Percentiles rank a stretch among this genome's conserved stretches.
Evolutionary conservation across 2,113 vertebrate species (phyloP).

Genomic region (Sander vitreus): DNA sequence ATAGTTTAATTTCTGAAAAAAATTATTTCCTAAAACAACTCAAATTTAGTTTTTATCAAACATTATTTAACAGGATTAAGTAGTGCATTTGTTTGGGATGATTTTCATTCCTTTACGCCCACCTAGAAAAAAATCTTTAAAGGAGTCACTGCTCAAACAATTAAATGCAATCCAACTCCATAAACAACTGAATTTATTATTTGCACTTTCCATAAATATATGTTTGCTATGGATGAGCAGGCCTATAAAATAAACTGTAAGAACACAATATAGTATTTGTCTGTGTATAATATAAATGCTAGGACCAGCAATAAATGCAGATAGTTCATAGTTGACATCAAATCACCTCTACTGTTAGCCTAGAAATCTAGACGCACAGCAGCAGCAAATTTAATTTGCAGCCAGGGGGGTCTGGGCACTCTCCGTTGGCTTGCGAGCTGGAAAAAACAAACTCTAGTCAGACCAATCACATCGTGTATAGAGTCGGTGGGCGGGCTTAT

Average conservation of each 20-base stretch:
- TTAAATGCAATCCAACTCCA: neutral
- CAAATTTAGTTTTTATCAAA: neutral
- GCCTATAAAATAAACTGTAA: neutral
- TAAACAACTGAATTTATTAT: neutral
- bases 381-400: no score
- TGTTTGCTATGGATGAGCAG: neutral
- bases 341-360: constrained; percentile 1
- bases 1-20: neutral
- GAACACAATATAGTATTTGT: neutral
- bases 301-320: neutral
- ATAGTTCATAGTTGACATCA: neutral
- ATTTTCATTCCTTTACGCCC: neutral
- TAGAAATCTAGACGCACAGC: no score
- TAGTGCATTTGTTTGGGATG: neutral
- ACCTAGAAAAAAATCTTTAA: neutral
- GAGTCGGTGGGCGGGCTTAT: no score
- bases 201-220: neutral
- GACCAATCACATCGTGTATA: no score
- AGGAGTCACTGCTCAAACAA: neutral
- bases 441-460: no score
- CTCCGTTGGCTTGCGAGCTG: no score
- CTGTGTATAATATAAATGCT: neutral
- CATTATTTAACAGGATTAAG: neutral
- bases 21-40: neutral
- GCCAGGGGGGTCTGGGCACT: no score